Evolutionary conservation across 2,113 vertebrate species (phyloP).

Genomic region (Gasterosteus nipponicus): DNA sequence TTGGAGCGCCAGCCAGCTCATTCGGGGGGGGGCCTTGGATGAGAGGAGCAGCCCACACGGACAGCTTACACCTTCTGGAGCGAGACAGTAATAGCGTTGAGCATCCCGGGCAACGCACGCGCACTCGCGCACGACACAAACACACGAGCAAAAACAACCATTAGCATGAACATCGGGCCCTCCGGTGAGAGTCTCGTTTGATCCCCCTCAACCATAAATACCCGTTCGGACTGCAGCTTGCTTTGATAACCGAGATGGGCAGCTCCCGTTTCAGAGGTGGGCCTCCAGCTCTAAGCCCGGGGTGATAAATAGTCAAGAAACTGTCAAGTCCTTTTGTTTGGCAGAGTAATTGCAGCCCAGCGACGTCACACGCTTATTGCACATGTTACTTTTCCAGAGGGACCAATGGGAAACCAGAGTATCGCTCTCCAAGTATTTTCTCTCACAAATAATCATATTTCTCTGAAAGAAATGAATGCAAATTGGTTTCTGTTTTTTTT

Average conservation of each 20-base stretch:
- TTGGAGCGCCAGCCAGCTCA: conserved; percentile 50
- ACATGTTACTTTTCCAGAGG: conserved; percentile 3
- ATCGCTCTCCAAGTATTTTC: not conserved
- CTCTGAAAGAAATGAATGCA: not conserved
- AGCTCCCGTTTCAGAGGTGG: conserved; percentile 27
- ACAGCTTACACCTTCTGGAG: conserved; percentile 70
- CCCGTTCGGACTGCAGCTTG: conserved; percentile 14
- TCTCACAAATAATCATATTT: not conserved
- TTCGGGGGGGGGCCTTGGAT: conserved; percentile 48
- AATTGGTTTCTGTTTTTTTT: not conserved
- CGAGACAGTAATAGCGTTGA: conserved; percentile 56
- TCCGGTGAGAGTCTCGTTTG: conserved; percentile 44
- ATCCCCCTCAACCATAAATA: conserved; percentile 49
- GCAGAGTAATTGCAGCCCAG: conserved; percentile 7
- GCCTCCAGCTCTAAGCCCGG: conserved; percentile 17
- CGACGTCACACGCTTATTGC: conserved; percentile 29
- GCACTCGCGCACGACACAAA: not conserved
- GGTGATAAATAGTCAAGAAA: conserved; percentile 48
- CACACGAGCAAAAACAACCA: conserved; percentile 28
- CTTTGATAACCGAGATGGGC: conserved; percentile 24
- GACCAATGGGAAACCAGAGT: not conserved
- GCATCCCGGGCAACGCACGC: conserved; percentile 42
- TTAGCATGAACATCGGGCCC: conserved; percentile 10
- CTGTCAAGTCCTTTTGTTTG: conserved; percentile 43
- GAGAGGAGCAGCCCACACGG: conserved; percentile 56